phyloP scores from a whole-genome alignment of 2,113 vertebrate species.

The Falco punctatus region DNA sequence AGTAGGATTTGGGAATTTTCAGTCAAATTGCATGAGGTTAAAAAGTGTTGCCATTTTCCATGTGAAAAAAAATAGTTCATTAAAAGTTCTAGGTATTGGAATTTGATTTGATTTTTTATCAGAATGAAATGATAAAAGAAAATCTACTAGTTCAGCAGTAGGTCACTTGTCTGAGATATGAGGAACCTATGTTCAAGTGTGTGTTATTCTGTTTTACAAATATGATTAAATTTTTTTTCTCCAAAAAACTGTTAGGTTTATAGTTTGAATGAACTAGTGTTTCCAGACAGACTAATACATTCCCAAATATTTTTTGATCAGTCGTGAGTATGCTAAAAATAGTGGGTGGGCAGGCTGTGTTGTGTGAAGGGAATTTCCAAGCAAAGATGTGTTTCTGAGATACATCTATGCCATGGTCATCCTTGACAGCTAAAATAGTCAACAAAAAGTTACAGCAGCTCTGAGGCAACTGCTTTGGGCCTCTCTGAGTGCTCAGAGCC shows the following conservation, averaged over 20 bases:
- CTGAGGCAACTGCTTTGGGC: neutral
- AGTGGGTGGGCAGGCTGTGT: neutral
- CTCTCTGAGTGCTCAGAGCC: neutral
- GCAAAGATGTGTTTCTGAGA: neutral
- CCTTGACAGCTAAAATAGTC: neutral
- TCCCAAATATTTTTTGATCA: neutral
- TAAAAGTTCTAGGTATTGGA: neutral
- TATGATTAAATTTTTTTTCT: no score
- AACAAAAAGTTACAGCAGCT: neutral
- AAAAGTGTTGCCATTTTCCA: neutral
- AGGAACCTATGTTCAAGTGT: neutral
- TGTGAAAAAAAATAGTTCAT: accelerated
- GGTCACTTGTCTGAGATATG: neutral
- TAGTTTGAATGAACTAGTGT: neutral
- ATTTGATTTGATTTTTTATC: neutral
- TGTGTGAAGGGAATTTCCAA: neutral
- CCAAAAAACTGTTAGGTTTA: neutral
- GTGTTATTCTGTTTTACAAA: neutral
- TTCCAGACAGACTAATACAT: neutral
- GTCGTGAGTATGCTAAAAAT: neutral
- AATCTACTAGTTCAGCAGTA: neutral
- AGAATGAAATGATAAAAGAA: neutral
- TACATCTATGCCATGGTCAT: neutral
- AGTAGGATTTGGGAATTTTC: neutral
- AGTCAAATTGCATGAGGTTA: neutral